Evolutionary conservation across 1,140 invertebrate genomes (phyloP).

Genomic region (Conus betulinus): DNA sequence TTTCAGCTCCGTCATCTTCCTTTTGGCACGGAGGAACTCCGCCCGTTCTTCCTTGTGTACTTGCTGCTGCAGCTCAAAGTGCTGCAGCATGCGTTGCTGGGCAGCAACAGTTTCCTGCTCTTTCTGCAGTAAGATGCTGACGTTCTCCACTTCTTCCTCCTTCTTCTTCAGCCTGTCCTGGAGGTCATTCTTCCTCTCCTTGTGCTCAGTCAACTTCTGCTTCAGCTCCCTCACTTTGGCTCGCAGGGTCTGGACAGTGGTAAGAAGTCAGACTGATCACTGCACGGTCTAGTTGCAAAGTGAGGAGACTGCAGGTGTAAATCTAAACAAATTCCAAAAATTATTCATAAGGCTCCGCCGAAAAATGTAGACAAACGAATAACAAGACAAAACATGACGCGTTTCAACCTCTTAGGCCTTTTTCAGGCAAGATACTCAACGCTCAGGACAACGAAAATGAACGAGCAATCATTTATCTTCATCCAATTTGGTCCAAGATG

Average conservation of each 20-base stretch:
- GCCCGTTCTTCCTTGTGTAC: conserved; percentile 45
- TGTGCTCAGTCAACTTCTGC: conserved; percentile 41
- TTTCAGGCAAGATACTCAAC: too few relatives aligned
- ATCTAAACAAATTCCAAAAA: too few relatives aligned
- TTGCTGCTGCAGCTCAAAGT: conserved; percentile 51
- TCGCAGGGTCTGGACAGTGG: conserved; percentile 32
- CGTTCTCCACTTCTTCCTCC: conserved; percentile 35
- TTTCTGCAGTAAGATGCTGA: conserved; percentile 39
- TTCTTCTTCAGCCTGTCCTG: conserved; percentile 40
- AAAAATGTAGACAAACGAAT: too few relatives aligned
- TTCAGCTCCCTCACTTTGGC: conserved; percentile 43
- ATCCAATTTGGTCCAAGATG: too few relatives aligned
- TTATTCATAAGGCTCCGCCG: too few relatives aligned
- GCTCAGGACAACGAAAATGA: too few relatives aligned
- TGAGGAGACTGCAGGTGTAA: too few relatives aligned
- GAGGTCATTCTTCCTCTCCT: conserved; percentile 39
- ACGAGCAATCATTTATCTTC: too few relatives aligned
- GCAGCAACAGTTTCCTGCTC: conserved; percentile 47
- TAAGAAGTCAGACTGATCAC: too few relatives aligned
- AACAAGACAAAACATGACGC: too few relatives aligned
- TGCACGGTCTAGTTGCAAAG: too few relatives aligned
- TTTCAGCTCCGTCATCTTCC: conserved; percentile 53
- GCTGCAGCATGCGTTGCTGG: conserved; percentile 50
- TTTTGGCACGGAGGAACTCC: conserved; percentile 47
- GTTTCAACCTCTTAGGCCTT: too few relatives aligned